Conservation (phyloP, 2,888 invertebrate species). For the Cephus pulcher region DNA sequence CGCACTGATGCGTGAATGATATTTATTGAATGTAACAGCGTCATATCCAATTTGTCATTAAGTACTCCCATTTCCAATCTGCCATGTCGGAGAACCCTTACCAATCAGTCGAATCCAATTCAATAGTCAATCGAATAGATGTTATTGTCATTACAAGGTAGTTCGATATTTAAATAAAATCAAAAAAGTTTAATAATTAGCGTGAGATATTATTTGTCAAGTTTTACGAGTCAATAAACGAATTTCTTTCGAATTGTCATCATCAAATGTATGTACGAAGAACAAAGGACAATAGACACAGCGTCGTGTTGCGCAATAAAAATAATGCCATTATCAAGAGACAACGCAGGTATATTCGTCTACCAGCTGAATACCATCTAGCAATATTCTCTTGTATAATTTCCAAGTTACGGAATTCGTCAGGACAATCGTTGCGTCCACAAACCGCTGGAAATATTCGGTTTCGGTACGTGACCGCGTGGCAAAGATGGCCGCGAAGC, state of each 20-base stretch:
- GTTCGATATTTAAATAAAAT: neutral
- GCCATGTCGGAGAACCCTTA: neutral
- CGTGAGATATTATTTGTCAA: neutral
- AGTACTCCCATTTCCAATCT: neutral
- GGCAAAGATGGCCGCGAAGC: conserved; percentile 50
- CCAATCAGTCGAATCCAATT: no score
- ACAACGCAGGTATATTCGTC: neutral
- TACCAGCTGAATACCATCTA: neutral
- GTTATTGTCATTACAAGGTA: neutral
- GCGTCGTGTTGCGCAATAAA: neutral
- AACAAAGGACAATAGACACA: neutral
- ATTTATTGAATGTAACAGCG: neutral
- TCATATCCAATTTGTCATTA: neutral
- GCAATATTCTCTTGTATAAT: neutral
- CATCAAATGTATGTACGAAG: neutral
- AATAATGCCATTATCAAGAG: neutral
- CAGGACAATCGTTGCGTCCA: neutral
- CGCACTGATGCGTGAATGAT: neutral
- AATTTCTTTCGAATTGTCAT: neutral
- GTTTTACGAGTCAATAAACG: neutral
- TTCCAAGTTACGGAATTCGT: neutral
- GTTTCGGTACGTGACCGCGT: conserved; percentile 29
- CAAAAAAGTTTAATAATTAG: neutral
- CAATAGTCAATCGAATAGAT: neutral
- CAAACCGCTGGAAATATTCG: conserved; percentile 11